Base-by-base conservation (phyloP, 2,113 vertebrate genomes). In the Brachyistius frenatus region DNA sequence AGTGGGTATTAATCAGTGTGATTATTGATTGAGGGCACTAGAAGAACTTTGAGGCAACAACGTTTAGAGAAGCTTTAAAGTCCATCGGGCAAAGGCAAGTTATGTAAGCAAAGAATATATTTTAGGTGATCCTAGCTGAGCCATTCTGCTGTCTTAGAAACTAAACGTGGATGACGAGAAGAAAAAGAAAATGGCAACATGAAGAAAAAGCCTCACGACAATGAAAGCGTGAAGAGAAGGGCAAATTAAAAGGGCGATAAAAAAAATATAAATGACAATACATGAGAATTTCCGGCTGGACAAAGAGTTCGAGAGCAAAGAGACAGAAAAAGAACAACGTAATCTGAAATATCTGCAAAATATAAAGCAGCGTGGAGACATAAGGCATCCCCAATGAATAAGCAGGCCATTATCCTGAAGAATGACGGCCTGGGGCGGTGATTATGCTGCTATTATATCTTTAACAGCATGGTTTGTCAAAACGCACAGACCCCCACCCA, bases 401-500 rank as follows among this genome's bases (percentile, higher is more conserved):
- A 96, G 95, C 96, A 95, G 94, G 93, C 95, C 95, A 96, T 97
- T 97, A 97, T 96, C 93, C 93, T 96, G 96, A 97, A 96, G 96
- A 96, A 97, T 96, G 95, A 94, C 87, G 81, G 95, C 97, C 96
- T 30, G 88, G 47, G 96, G 97, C 96, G 73, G 92, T 96, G 96
- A 96, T 97, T 97, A 97, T 95, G 93, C 95, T 88, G 93, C 95
- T 95, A 95, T 97, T 97, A 96, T 96, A 96, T 96, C 95, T 95
- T 96, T 96, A 97, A 96, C 95, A 97, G 95, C 93, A 88, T 94
- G 96, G 95, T 96, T 96, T 97, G 95, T 96, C 96, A 97, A 95
- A 96, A 89, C 76, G 92, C 94, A 94, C 93, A 94, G 93, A 94
- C 93, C 86, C 87, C 87, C 86, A 86, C 87, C 88, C 87, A 79